These are phyloP conservation scores for Simalia tracyae DNA, from an alignment of 2,797 vertebrate genomes.

Conservation along the genomic window DNA sequence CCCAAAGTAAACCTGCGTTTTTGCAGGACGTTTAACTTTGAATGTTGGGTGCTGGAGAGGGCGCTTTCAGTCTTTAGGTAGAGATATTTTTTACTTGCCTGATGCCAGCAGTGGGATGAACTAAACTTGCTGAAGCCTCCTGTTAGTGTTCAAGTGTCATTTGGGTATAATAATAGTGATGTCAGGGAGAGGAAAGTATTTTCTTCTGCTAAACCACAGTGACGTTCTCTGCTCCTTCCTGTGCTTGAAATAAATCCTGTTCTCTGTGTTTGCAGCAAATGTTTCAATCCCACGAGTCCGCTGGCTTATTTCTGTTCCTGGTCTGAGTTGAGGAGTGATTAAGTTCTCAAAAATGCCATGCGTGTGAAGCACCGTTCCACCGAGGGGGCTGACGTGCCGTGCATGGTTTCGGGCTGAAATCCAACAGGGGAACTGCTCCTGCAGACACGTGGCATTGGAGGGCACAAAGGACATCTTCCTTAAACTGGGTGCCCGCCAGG, in stretches of 20 bases:
- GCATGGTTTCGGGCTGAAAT: neutral
- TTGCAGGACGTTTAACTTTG: neutral
- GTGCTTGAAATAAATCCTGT: neutral
- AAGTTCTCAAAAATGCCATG: neutral
- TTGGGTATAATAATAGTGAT: neutral
- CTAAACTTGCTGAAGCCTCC: neutral
- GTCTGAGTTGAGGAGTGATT: neutral
- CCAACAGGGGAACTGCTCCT: neutral
- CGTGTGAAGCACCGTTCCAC: neutral
- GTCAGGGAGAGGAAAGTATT: neutral
- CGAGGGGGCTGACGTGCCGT: no score
- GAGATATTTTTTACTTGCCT: neutral
- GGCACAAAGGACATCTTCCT: neutral
- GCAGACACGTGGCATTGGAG: neutral
- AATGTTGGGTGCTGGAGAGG: neutral
- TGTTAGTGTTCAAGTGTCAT: neutral
- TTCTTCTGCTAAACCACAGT: neutral
- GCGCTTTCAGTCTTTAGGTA: neutral
- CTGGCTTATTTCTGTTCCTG: neutral
- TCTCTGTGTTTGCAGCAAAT: neutral
- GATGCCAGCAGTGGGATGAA: neutral
- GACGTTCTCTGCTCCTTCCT: neutral
- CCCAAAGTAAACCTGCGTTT: neutral
- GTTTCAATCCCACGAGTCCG: neutral
- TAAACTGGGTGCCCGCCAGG: neutral